Evolutionary conservation across 2,113 vertebrate species (phyloP).

Genomic region (Pogona vitticeps): DNA sequence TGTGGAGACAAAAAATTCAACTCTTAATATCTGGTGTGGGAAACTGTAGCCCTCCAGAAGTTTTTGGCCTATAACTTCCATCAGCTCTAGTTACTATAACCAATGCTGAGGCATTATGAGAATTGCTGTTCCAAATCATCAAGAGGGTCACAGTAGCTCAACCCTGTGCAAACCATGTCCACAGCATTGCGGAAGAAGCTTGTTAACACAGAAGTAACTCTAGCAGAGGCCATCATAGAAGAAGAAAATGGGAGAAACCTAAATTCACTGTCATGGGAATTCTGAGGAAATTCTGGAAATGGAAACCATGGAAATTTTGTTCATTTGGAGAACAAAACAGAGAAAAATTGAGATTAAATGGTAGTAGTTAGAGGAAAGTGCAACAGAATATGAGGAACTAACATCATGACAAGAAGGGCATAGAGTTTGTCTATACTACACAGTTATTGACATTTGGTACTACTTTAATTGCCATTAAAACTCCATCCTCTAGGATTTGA

Average conservation of each 20-base stretch:
- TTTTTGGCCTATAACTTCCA: too few species aligned
- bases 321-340: neutral
- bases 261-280: neutral
- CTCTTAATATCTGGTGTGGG: neutral
- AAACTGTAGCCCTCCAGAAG: too few species aligned
- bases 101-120: too few species aligned
- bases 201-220: neutral
- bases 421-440: neutral
- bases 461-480: neutral
- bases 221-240: neutral
- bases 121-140: too few species aligned
- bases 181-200: too few species aligned
- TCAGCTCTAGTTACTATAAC: too few species aligned
- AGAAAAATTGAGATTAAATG: neutral
- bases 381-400: neutral
- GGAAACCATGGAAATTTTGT: too few species aligned
- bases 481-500: neutral
- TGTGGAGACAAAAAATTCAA: neutral
- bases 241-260: neutral
- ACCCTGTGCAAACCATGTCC: neutral
- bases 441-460: neutral
- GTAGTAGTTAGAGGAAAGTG: neutral
- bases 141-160: too few species aligned
- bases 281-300: too few species aligned
- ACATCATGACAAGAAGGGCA: rapidly evolving